Base-by-base conservation (phyloP, 1,140 invertebrate genomes). In the Phocides pigmalion region DNA sequence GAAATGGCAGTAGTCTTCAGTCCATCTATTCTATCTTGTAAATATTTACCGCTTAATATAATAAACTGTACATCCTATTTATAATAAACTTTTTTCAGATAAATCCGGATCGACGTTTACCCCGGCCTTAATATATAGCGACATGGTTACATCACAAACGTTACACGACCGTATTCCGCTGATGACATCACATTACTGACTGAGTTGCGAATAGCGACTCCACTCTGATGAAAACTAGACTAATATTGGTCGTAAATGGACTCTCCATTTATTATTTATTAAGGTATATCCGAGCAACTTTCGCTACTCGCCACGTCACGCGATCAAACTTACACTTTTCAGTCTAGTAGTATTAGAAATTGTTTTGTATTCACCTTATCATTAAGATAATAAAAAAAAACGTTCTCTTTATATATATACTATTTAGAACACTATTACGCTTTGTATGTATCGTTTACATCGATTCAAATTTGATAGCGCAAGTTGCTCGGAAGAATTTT, bases 301-400 rank as follows among this genome's bases (percentile, higher is more conserved):
- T 2, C 42, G 47, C 12, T 12, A 15, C 2, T 16, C 47, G 19
- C 12, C 16, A 22, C 14, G 20, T 8, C 19, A 49, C 20, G 3
- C 28, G 39, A 28, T 44, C 15, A 25, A 44, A 28, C 39, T 14
- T 44, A 17, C 44, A 17, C 22, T 58, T 42, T 56, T 58, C 41
- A 58, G 53, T 44, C 53, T 58, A 14, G 44, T 56, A 56, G 53
- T 16, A 44, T 56, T 44, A 22, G 39, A 25, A 58, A 32, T 22
- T 19, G 54, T 46, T 58, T 58, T 28, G 28, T 44, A 56, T 12
- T 15, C 20, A 58, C 25, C 19, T 44, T 58, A 32, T 32, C 46
- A 28, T 58, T 54, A 54, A 6, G 22, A 22, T 3, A 22, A 22
- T 22, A 41, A 19, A 54, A 39, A 15, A 19, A 41, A 14, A 46